Conservation (phyloP, 53 echinoderm and acorn worm genomes). For the Crossaster papposus region DNA sequence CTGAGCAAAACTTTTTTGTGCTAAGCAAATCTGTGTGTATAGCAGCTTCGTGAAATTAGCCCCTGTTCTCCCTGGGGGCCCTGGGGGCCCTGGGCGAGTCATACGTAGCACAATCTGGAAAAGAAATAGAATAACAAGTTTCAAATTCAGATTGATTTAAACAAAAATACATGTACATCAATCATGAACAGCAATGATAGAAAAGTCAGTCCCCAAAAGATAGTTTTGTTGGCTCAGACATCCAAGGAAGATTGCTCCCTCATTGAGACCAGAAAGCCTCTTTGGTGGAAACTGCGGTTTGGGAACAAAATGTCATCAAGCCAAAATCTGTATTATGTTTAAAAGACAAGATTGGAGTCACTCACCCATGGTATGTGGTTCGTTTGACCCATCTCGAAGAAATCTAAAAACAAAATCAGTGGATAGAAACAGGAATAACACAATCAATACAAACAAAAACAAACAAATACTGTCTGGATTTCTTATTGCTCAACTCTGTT, state of each 20-base stretch:
- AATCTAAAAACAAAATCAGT: not conserved
- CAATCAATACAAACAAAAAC: not conserved
- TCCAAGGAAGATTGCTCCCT: constrained; percentile 69
- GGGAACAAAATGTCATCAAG: constrained; percentile 55
- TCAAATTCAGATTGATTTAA: too few species aligned
- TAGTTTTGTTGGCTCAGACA: constrained; percentile 61
- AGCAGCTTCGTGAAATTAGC: too few species aligned
- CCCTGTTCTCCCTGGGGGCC: too few species aligned
- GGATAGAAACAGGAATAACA: not conserved
- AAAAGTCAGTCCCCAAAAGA: not conserved
- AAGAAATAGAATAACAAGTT: not conserved
- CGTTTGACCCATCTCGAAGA: not conserved
- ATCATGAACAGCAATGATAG: not conserved
- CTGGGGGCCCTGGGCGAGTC: too few species aligned
- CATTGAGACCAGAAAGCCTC: constrained; percentile 50
- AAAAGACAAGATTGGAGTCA: not conserved
- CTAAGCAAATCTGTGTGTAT: too few species aligned
- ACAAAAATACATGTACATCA: too few species aligned
- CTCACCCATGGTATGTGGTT: not conserved
- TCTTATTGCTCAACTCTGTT: too few species aligned
- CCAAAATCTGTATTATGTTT: not conserved
- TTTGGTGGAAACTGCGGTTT: constrained; percentile 71
- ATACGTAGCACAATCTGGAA: not conserved
- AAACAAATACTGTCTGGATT: not conserved
- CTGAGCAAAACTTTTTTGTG: too few species aligned